Conservation (phyloP, 2,888 invertebrate species). For the Cryptus viduatorius region DNA sequence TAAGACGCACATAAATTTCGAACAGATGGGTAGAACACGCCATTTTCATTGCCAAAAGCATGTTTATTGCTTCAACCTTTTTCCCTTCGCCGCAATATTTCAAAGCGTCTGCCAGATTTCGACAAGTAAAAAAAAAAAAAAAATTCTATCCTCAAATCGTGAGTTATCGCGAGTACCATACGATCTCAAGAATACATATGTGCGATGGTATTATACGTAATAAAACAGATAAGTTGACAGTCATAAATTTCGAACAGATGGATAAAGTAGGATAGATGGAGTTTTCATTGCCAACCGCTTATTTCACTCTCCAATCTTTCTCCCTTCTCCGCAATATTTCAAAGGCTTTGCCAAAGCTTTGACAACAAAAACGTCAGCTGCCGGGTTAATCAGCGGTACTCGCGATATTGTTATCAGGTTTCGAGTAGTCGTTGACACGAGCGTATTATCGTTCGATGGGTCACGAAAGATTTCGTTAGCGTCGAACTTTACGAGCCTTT, state of each 20-base stretch:
- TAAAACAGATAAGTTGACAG: background rate
- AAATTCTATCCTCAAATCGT: no score
- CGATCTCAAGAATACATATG: no score
- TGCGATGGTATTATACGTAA: no score
- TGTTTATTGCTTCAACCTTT: background rate
- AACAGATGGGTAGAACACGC: slow-evolving; percentile 40
- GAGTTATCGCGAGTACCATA: no score
- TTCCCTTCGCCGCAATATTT: slow-evolving; percentile 41
- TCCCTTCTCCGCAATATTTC: slow-evolving; percentile 43
- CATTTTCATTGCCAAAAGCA: slow-evolving; percentile 57
- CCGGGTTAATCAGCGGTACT: background rate
- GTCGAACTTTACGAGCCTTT: background rate
- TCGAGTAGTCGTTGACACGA: slow-evolving; percentile 5
- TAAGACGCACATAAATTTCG: slow-evolving; percentile 48
- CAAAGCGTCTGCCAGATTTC: slow-evolving; percentile 31
- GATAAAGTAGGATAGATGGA: background rate
- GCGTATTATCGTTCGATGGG: background rate
- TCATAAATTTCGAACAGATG: slow-evolving; percentile 49
- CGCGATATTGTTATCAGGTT: background rate
- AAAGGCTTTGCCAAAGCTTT: slow-evolving; percentile 30
- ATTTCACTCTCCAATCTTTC: slow-evolving; percentile 1
- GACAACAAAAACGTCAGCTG: slow-evolving; percentile 26
- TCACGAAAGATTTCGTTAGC: background rate
- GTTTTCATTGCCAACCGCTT: slow-evolving; percentile 56
- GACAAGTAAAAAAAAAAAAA: background rate